Percentiles rank a stretch among this genome's conserved stretches.
Conservation (phyloP, 2,888 invertebrate species). For the Caenorhabditis sp. region DNA sequence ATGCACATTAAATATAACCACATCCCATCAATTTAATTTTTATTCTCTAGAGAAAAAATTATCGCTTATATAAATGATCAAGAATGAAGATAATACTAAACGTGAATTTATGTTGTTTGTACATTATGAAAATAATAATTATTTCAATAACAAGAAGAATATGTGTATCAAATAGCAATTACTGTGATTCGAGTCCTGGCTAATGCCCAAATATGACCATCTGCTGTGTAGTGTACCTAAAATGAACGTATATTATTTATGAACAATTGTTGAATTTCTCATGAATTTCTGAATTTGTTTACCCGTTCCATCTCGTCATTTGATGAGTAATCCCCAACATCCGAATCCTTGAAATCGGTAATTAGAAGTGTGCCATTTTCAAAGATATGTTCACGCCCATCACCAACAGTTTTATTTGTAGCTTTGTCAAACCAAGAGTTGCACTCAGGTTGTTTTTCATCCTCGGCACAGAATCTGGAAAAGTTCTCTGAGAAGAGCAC, state of each 20-base stretch:
- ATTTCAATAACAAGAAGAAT: neutral
- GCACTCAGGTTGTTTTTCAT: neutral
- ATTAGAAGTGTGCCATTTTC: constrained; percentile 45
- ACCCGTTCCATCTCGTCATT: constrained; percentile 46
- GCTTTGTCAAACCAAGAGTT: constrained; percentile 10
- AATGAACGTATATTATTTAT: constrained; percentile 7
- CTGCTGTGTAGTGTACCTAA: constrained; percentile 38
- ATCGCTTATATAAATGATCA: neutral
- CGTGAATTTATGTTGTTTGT: too few relatives aligned
- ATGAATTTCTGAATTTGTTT: neutral
- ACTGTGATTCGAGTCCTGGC: constrained; percentile 29
- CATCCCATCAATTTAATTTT: neutral
- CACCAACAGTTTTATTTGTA: constrained; percentile 5
- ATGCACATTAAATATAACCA: neutral
- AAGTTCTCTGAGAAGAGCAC: too few relatives aligned
- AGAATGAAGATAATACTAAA: neutral
- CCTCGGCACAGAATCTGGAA: neutral
- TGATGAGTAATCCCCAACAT: constrained; percentile 45
- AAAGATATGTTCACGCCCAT: constrained; percentile 27
- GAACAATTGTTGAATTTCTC: neutral
- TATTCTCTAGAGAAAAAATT: neutral
- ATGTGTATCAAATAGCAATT: constrained; percentile 2
- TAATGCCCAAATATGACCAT: constrained; percentile 36
- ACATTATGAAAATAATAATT: neutral
- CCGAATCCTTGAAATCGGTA: constrained; percentile 25